A percentile compares a stretch with the other conserved stretches of the same genome.
Conservation (phyloP, 2,797 vertebrate genomes). For the Fistularia tabacaria region DNA sequence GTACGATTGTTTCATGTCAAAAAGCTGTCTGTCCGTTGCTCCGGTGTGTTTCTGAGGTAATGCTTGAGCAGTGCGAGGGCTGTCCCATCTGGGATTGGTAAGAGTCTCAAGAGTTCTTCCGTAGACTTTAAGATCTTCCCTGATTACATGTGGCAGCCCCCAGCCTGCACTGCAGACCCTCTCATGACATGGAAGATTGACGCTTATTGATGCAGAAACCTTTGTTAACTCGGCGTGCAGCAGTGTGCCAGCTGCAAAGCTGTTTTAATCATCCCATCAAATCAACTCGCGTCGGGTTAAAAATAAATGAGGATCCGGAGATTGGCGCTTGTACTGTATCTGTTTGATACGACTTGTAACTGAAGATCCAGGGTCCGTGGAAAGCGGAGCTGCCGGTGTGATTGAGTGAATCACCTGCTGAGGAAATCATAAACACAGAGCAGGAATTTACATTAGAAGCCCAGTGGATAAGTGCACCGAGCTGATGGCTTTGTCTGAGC, state of each 20-base stretch:
- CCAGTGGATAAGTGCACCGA: slow-evolving; percentile 64
- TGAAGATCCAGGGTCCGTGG: slow-evolving; percentile 41
- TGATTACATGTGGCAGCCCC: slow-evolving; percentile 79
- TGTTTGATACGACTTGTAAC: slow-evolving; percentile 35
- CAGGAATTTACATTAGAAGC: slow-evolving; percentile 73
- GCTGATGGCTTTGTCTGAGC: slow-evolving; percentile 54
- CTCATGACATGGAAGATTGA: slow-evolving; percentile 76
- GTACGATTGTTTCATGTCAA: not conserved
- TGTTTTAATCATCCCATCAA: slow-evolving; percentile 49
- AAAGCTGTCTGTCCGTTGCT: not conserved
- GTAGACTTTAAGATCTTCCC: slow-evolving; percentile 70
- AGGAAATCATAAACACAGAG: slow-evolving; percentile 71
- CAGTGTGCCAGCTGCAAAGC: slow-evolving; percentile 55
- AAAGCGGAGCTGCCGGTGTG: slow-evolving; percentile 48
- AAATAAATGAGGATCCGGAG: slow-evolving; percentile 14
- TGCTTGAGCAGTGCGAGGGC: slow-evolving; percentile 41
- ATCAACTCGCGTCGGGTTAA: slow-evolving; percentile 29
- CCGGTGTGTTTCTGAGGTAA: slow-evolving; percentile 42
- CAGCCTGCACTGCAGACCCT: slow-evolving; percentile 69
- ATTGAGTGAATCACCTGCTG: slow-evolving; percentile 73
- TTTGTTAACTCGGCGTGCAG: slow-evolving; percentile 62
- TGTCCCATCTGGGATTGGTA: slow-evolving; percentile 76
- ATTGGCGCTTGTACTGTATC: slow-evolving; percentile 7
- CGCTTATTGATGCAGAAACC: slow-evolving; percentile 78
- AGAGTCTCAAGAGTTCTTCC: slow-evolving; percentile 54